Conservation (phyloP, 1,140 invertebrate species). For the Helicoverpa zea region DNA sequence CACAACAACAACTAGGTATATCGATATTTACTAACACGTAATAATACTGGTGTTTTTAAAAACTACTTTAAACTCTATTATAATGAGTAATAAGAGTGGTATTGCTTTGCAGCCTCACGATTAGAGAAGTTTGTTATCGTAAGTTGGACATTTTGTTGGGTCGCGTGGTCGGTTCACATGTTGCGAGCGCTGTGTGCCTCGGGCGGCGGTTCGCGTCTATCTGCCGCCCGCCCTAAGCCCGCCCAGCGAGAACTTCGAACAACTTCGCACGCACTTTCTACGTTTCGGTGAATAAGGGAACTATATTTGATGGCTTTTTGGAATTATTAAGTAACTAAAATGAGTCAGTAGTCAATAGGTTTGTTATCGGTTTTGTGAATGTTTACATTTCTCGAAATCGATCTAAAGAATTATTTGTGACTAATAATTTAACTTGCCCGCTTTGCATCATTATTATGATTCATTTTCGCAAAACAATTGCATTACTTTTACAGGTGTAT, state of each 20-base stretch:
- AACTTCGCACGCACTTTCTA: conserved; percentile 57
- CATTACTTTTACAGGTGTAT: no score
- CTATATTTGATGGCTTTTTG: neutral
- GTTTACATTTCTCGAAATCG: no score
- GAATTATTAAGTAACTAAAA: neutral
- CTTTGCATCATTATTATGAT: no score
- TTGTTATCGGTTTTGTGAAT: no score
- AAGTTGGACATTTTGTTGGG: conserved; percentile 58
- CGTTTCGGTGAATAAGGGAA: neutral
- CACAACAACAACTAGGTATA: conserved; percentile 45
- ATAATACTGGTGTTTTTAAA: conserved; percentile 44
- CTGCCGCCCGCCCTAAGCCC: conserved; percentile 63
- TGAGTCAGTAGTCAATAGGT: no score
- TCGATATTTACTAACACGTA: conserved; percentile 35
- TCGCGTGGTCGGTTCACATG: conserved; percentile 63
- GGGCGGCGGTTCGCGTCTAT: conserved; percentile 68
- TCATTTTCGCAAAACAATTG: no score
- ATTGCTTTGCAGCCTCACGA: conserved; percentile 69
- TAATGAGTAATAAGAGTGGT: conserved; percentile 51
- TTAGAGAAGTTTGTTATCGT: conserved; percentile 56
- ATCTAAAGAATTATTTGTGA: no score
- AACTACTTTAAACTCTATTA: conserved; percentile 58
- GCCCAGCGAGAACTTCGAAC: conserved; percentile 58
- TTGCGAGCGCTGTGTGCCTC: conserved; percentile 57
- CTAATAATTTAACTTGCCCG: no score